Conservation (phyloP, 2,888 invertebrate genomes). For the Hemistola chrysoprasaria region DNA sequence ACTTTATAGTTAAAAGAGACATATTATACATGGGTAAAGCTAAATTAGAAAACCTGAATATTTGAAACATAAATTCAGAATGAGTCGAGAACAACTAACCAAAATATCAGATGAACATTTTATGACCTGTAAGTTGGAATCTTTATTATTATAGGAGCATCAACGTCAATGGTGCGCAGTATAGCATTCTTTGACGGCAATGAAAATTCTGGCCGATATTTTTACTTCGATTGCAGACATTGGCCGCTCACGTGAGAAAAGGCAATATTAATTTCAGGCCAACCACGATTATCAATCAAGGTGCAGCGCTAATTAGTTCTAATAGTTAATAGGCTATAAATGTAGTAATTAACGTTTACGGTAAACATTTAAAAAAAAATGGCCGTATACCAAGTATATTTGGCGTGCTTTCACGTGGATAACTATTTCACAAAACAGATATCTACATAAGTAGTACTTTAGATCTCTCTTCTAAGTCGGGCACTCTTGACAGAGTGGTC, state of each 20-base stretch:
- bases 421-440: too few species aligned
- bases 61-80: conserved; percentile 15
- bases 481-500: too few species aligned
- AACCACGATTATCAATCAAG: conserved; percentile 7
- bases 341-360: not conserved
- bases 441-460: too few species aligned
- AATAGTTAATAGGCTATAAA: conserved; percentile 2
- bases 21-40: too few species aligned
- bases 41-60: conserved; percentile 3
- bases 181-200: conserved; percentile 48
- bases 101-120: conserved; percentile 48
- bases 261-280: conserved; percentile 36
- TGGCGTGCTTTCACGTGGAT: too few species aligned
- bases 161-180: conserved; percentile 45
- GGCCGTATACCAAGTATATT: not conserved
- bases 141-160: conserved; percentile 48
- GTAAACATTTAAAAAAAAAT: conserved; percentile 1
- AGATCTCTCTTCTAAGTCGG: too few species aligned
- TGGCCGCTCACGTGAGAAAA: conserved; percentile 45
- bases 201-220: conserved; percentile 57
- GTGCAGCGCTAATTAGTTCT: conserved; percentile 9
- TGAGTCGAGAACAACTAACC: conserved; percentile 35
- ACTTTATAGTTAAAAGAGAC: too few species aligned
- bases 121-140: conserved; percentile 41
- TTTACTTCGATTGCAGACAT: conserved; percentile 50